These are phyloP conservation scores for Drosophila pullipes DNA, from an alignment of 2,888 invertebrate species.

Conservation along the genomic window DNA sequence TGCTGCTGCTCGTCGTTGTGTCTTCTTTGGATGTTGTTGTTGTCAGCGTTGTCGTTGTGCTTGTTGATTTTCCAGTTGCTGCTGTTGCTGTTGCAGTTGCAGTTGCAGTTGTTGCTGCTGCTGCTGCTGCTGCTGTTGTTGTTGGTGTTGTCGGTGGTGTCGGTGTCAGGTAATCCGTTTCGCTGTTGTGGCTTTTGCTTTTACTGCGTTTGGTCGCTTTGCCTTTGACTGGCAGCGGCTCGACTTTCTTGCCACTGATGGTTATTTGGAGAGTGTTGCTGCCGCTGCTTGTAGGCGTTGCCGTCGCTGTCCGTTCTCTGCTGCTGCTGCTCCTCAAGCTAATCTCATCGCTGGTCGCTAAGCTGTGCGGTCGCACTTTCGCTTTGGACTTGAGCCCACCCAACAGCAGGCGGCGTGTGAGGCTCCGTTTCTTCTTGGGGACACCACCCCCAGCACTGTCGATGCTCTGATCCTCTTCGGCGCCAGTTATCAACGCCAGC, in stretches of 20 bases:
- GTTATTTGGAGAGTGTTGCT: slow-evolving; percentile 83
- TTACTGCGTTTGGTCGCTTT: slow-evolving; percentile 35
- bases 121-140: slow-evolving; percentile 22
- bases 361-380: slow-evolving; percentile 54
- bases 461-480: slow-evolving; percentile 53
- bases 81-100: slow-evolving; percentile 35
- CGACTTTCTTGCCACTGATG: slow-evolving; percentile 83
- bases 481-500: slow-evolving; percentile 19
- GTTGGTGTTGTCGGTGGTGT: slow-evolving; percentile 18
- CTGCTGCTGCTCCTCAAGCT: slow-evolving; percentile 55
- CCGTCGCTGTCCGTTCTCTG: slow-evolving; percentile 40
- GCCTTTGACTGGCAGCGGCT: slow-evolving; percentile 52
- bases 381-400: slow-evolving; percentile 76
- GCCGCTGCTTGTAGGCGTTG: slow-evolving; percentile 35
- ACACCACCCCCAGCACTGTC: slow-evolving; percentile 22
- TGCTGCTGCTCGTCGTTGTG: slow-evolving; percentile 35
- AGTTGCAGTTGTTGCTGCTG: slow-evolving; percentile 30
- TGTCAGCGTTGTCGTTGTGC: slow-evolving; percentile 45
- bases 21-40: slow-evolving; percentile 45
- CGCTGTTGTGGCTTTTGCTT: slow-evolving; percentile 60
- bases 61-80: slow-evolving; percentile 23
- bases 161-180: slow-evolving; percentile 78
- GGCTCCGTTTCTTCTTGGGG: slow-evolving; percentile 77
- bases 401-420: slow-evolving; percentile 79
- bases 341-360: slow-evolving; percentile 68